These are phyloP conservation scores for Tetropium fuscum DNA, from an alignment of 2,888 invertebrate genomes.

Conservation along the genomic window DNA sequence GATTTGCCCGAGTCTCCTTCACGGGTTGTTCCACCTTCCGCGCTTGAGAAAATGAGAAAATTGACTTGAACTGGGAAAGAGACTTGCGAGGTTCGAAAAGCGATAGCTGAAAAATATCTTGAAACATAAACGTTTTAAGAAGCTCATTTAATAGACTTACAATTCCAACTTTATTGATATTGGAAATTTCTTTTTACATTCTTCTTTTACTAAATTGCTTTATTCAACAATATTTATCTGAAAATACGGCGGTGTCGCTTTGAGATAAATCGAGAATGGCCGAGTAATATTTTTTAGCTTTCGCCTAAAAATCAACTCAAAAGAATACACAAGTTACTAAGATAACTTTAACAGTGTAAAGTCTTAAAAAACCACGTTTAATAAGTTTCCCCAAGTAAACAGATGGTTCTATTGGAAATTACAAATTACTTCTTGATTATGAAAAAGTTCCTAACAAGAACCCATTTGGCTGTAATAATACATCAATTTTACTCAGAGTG, in stretches of 20 bases:
- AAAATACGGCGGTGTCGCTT: conserved; percentile 30
- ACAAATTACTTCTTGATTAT: too few species aligned
- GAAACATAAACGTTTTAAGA: conserved; percentile 47
- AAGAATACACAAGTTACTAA: too few species aligned
- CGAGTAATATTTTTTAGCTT: too few species aligned
- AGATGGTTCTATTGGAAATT: too few species aligned
- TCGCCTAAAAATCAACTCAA: too few species aligned
- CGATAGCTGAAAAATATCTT: conserved; percentile 49
- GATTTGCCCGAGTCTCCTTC: conserved; percentile 49
- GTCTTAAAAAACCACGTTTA: too few species aligned
- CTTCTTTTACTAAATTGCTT: conserved; percentile 43
- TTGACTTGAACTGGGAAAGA: conserved; percentile 43
- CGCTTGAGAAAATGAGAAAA: conserved; percentile 50
- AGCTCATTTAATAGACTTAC: conserved; percentile 41
- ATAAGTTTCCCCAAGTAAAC: too few species aligned
- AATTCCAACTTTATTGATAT: conserved; percentile 48
- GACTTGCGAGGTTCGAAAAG: conserved; percentile 42
- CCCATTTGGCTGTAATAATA: too few species aligned
- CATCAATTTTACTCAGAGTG: too few species aligned
- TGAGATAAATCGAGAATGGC: neutral
- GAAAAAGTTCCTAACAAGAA: too few species aligned
- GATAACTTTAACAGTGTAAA: too few species aligned
- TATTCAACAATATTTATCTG: conserved; percentile 43
- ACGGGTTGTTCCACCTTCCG: conserved; percentile 18
- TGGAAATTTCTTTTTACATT: conserved; percentile 47